A percentile compares a stretch with the other conserved stretches of the same genome.
Conservation (phyloP, 1,140 invertebrate species). For the Brachionus asplanchnoidis region DNA sequence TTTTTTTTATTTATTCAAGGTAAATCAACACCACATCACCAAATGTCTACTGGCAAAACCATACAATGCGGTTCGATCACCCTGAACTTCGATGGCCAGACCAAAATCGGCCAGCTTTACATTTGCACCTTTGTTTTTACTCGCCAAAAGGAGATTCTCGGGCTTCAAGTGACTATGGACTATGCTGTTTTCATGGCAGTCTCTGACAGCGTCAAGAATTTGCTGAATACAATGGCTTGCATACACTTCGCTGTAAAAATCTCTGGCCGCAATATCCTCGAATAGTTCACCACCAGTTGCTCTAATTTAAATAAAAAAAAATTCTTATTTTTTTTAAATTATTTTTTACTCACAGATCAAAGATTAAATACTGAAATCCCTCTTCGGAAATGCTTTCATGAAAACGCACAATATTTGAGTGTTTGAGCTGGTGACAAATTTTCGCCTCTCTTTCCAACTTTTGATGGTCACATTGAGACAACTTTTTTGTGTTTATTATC, state of each 20-base stretch:
- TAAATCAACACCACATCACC: no score
- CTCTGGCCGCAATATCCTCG: conserved; percentile 98
- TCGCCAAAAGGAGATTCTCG: conserved; percentile 95
- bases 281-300: conserved; percentile 99
- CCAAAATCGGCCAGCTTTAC: conserved; percentile 99
- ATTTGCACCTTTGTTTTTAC: conserved; percentile 97
- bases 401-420: conserved; percentile 86
- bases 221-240: conserved; percentile 98
- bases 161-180: conserved; percentile 98
- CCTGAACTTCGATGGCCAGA: conserved; percentile 96
- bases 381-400: conserved; percentile 99
- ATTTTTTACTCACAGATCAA: conserved; percentile 81
- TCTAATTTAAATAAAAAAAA: conserved; percentile 59
- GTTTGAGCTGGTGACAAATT: conserved; percentile 80
- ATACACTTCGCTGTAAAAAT: conserved; percentile 99
- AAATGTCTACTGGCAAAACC: conserved; percentile 99
- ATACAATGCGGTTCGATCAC: conserved; percentile 93
- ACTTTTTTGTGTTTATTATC: conserved; percentile 99
- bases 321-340: neutral
- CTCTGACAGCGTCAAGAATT: conserved; percentile 98
- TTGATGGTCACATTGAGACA: conserved; percentile 97
- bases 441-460: conserved; percentile 90
- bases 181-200: conserved; percentile 96
- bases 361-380: conserved; percentile 97
- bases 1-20: neutral